phyloP scores from a whole-genome alignment of 2,113 vertebrate genomes.

The Nyctereutes procyonoides region DNA sequence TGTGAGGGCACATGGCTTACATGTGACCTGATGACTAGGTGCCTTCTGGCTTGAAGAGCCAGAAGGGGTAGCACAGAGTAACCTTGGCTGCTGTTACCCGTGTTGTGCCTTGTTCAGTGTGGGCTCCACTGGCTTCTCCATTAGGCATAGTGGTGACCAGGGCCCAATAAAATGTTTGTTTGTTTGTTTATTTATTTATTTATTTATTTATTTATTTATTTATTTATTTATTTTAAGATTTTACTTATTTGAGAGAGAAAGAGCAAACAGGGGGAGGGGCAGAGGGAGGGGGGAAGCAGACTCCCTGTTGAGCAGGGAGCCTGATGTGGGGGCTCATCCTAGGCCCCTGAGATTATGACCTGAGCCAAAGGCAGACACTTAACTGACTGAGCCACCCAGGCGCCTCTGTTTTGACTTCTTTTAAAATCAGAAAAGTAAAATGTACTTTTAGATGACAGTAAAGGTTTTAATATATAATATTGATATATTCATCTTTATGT shows the following conservation, averaged over 20 bases:
- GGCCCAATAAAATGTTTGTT: not conserved
- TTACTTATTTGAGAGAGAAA: too few relatives aligned
- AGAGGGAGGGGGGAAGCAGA: too few relatives aligned
- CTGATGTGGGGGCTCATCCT: too few relatives aligned
- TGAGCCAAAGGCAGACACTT: too few relatives aligned
- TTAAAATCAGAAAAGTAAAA: not conserved
- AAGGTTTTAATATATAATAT: not conserved
- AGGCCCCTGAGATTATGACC: too few relatives aligned
- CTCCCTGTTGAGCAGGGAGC: too few relatives aligned
- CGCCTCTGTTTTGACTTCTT: not conserved
- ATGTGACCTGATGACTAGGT: not conserved
- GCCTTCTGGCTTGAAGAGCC: not conserved
- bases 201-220: not conserved
- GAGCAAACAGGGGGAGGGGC: too few relatives aligned
- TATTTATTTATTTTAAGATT: not conserved
- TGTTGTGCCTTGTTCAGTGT: not conserved
- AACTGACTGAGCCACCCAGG: too few relatives aligned
- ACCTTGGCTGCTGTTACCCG: not conserved
- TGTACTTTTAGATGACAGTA: not conserved
- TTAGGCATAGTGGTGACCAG: not conserved
- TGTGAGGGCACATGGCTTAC: not conserved
- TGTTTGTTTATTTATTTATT: constrained; percentile 12
- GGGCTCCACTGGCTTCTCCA: not conserved
- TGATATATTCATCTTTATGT: not conserved
- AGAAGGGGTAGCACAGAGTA: not conserved